Evolutionary conservation across 1,140 invertebrate genomes (phyloP), one percentile per base, ranked within the genome.

Genomic region (Anagrus nilaparvatae): DNA sequence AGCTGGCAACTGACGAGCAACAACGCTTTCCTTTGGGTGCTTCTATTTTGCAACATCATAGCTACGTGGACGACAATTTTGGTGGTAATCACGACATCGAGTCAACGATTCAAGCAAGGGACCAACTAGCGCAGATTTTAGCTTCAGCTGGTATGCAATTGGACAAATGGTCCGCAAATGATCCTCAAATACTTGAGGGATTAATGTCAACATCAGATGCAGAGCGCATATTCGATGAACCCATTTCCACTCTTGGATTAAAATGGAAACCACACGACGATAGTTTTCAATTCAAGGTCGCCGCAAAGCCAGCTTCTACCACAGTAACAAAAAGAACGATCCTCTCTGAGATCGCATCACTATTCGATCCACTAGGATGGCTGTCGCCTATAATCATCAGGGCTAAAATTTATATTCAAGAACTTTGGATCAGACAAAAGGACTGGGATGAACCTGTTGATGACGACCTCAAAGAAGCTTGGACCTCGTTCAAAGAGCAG

Each of bases 381-480:
- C 5, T 43, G 3, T 40, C 25, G 9, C 46, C 46, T 18, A 16
- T 46, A 16, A 10, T 47, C 4, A 45, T 64, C 0, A 40, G 5
- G 10, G 44, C 45, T 2, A 65, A 63, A 44, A 45, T 63, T 1
- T 28, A 59, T 10, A 42, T 65, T 16, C 59, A 65, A 47, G 14
- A 51, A 18, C 31, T 64, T 18, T 62, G 59, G 59, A 27, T 47
- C 34, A 1, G 42, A 6, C 48, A 53, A 10, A 10, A 59, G 2
- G 36, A 16, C 1, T 65, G 61, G 60, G 60, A 68, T 45, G 54
- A 63, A n/a, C 18, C 45, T n/a, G n/a, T n/a, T n/a, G n/a, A n/a
- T n/a, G n/a, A n/a, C n/a, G n/a, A n/a, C n/a, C n/a, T n/a, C n/a
- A n/a, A n/a, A n/a, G n/a, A n/a, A n/a, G n/a, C n/a, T n/a, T n/a